A percentile compares a stretch with the other conserved stretches of the same genome.
Evolutionary conservation across 2,797 vertebrate species (phyloP).

Genomic region (Prionace glauca): DNA sequence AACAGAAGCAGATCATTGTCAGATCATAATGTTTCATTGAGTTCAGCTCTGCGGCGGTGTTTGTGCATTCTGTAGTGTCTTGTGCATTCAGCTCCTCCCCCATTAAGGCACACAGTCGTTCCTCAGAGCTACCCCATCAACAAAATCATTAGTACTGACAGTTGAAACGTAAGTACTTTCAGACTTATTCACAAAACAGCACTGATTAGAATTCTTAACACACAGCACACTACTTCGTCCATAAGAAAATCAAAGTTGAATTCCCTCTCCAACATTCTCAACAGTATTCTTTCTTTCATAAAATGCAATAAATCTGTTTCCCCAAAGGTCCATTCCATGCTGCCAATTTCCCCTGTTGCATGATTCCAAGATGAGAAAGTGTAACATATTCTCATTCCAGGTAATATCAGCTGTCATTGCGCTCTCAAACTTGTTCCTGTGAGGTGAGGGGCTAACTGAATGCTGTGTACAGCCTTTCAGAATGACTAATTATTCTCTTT

Average conservation of each 20-base stretch:
- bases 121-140: not conserved
- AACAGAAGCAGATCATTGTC: not conserved
- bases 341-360: not conserved
- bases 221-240: not conserved
- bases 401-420: not conserved
- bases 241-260: not conserved
- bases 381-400: not conserved
- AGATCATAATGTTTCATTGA: not conserved
- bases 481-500: not conserved
- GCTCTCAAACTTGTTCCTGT: not conserved
- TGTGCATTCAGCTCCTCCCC: not conserved
- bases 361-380: not conserved
- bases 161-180: not conserved
- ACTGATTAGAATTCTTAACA: not conserved
- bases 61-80: not conserved
- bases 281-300: not conserved
- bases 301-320: not conserved
- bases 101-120: not conserved
- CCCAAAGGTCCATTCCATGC: not conserved
- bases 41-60: not conserved
- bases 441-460: not conserved
- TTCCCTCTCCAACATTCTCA: not conserved
- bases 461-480: not conserved
- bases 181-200: not conserved
- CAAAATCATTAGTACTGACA: not conserved